Evolutionary conservation across 2,797 vertebrate species (phyloP), one percentile per base, ranked within the genome.

Genomic region (Sebastes miniatus): DNA sequence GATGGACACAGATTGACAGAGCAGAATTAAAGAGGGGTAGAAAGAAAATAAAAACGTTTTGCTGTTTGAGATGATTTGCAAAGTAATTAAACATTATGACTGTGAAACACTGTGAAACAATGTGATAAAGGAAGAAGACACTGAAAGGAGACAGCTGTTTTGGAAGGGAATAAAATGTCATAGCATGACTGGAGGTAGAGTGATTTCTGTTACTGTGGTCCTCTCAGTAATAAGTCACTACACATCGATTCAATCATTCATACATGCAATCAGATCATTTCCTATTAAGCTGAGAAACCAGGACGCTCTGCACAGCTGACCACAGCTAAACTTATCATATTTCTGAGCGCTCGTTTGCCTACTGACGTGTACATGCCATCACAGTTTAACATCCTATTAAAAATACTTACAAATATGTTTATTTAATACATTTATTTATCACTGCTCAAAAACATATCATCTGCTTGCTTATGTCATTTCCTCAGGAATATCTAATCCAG

Each of bases 51-150:
- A 32, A 72, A 59, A 4, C 22, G 14, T 64, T 66, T 73, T 64
- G 24, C 10, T 32, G 47, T 64, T 80, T 76, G 36, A 36, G 54
- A 78, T 79, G 24, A 75, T 76, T 80, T 59, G 43, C 57, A 61
- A 67, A 39, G 34, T 43, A 27, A 73, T 77, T 62, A 43, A 63
- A 69, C n/a, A 25, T 7, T 36, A 20, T 67, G 66, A 76, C 8
- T 1, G 31, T 74, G 29, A 61, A 73, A 83, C n/a, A 29, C n/a
- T 39, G 9, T 63, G 24, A 79, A 73, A n/a, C n/a, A 69, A 56
- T 22, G n/a, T 54, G 32, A 61, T 2, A 13, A 4, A 75, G 27
- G n/a, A 76, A 34, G 32, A 74, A 32, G n/a, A 58, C 9, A 50
- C 43, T 50, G 43, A 50, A 36, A 54, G 14, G 11, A 59, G 22